A percentile compares a stretch with the other conserved stretches of the same genome.
phyloP scores from a whole-genome alignment of 2,888 invertebrate genomes.

The Andrena fulva region DNA sequence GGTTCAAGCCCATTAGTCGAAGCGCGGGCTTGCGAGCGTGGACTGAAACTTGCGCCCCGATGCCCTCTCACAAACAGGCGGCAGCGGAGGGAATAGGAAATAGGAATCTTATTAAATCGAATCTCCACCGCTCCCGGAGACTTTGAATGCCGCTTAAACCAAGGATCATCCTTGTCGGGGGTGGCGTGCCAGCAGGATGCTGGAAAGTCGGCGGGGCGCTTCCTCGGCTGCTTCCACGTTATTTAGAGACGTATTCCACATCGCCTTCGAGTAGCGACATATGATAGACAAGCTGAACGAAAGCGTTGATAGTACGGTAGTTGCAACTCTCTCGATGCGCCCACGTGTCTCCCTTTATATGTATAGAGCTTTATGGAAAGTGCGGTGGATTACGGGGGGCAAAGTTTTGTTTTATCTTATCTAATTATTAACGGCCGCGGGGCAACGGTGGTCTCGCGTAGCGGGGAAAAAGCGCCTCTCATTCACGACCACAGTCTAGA shows the following conservation, averaged over 20 bases:
- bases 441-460: not conserved
- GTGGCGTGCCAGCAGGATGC: too few species aligned
- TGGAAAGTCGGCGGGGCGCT: too few species aligned
- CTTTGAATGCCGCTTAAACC: too few species aligned
- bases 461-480: not conserved
- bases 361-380: not conserved
- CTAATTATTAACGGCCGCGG: constrained; percentile 17
- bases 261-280: too few species aligned
- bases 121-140: too few species aligned
- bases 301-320: too few species aligned
- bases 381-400: constrained; percentile 8
- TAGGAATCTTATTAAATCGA: not conserved
- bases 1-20: constrained; percentile 69
- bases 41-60: constrained; percentile 39
- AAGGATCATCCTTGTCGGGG: too few species aligned
- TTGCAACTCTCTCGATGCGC: not conserved
- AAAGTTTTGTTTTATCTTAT: constrained; percentile 26
- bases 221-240: too few species aligned
- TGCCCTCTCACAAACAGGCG: not conserved
- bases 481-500: not conserved
- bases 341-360: not conserved
- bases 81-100: not conserved
- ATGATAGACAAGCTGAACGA: too few species aligned
- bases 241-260: too few species aligned
- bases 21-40: constrained; percentile 37